Conservation (phyloP, 35 echinoderm and acorn worm genomes). For the Nesometra sesokonis region DNA sequence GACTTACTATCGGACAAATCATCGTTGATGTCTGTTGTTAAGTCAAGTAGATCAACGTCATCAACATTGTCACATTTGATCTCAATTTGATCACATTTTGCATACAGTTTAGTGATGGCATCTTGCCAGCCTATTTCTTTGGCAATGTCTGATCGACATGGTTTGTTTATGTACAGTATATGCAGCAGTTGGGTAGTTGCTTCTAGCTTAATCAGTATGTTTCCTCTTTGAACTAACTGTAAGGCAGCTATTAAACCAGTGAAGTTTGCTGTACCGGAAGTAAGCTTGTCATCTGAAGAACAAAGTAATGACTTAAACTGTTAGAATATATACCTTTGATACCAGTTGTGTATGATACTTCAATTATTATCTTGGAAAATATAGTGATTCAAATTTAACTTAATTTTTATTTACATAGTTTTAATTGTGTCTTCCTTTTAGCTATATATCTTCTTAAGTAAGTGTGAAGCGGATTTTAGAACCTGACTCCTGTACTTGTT, state of each 20-base stretch:
- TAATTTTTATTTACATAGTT: too few species aligned
- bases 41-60: not conserved
- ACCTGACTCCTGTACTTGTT: too few species aligned
- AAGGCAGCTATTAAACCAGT: constrained; percentile 61
- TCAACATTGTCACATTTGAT: not conserved
- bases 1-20: not conserved
- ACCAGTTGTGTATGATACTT: too few species aligned
- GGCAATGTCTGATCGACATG: constrained; percentile 34
- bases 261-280: constrained; percentile 39
- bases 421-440: too few species aligned
- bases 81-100: not conserved
- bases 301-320: constrained; percentile 5
- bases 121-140: constrained; percentile 89
- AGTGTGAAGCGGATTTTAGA: too few species aligned
- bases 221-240: constrained; percentile 47
- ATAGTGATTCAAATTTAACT: too few species aligned
- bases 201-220: constrained; percentile 65
- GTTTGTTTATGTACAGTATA: constrained; percentile 56
- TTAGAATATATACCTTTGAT: not conserved
- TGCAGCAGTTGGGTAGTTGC: constrained; percentile 72
- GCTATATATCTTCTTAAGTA: too few species aligned
- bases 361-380: too few species aligned
- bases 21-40: not conserved
- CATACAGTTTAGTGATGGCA: constrained; percentile 17
- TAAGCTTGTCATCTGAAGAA: constrained; percentile 36